phyloP scores from a whole-genome alignment of 2,888 invertebrate species.

The Polyommatus icarus region DNA sequence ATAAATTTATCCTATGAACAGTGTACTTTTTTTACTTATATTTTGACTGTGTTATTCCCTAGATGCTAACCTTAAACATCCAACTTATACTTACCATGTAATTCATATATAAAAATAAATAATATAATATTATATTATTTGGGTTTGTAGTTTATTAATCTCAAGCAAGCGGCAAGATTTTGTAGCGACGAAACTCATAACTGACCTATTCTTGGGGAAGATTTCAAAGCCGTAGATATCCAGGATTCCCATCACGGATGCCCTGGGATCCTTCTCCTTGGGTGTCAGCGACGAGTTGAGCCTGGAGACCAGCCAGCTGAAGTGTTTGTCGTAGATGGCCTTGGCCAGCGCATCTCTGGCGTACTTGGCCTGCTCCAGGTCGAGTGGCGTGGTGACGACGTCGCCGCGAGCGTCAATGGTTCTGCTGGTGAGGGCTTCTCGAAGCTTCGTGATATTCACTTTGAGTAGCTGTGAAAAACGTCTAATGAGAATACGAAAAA shows the following conservation, averaged over 20 bases:
- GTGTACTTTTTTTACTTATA: too few relatives aligned
- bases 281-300: slow-evolving; percentile 88
- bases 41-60: too few relatives aligned
- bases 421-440: slow-evolving; percentile 88
- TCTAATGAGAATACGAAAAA: background rate
- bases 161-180: background rate
- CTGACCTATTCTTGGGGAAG: slow-evolving; percentile 91
- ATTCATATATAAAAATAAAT: too few relatives aligned
- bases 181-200: background rate
- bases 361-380: slow-evolving; percentile 89
- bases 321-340: slow-evolving; percentile 93
- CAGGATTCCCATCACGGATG: slow-evolving; percentile 91
- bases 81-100: too few relatives aligned
- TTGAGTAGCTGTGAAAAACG: slow-evolving; percentile 83
- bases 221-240: slow-evolving; percentile 98
- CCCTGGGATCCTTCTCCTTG: slow-evolving; percentile 75
- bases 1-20: too few relatives aligned
- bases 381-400: slow-evolving; percentile 89
- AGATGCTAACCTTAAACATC: too few relatives aligned
- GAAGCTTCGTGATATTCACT: slow-evolving; percentile 83
- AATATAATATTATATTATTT: too few relatives aligned
- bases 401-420: slow-evolving; percentile 94
- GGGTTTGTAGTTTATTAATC: too few relatives aligned
- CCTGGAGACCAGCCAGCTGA: slow-evolving; percentile 92
- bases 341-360: slow-evolving; percentile 95